A percentile compares a stretch with the other conserved stretches of the same genome.
Evolutionary conservation across 1,140 invertebrate genomes (phyloP).

Genomic region (Centruroides vittatus): DNA sequence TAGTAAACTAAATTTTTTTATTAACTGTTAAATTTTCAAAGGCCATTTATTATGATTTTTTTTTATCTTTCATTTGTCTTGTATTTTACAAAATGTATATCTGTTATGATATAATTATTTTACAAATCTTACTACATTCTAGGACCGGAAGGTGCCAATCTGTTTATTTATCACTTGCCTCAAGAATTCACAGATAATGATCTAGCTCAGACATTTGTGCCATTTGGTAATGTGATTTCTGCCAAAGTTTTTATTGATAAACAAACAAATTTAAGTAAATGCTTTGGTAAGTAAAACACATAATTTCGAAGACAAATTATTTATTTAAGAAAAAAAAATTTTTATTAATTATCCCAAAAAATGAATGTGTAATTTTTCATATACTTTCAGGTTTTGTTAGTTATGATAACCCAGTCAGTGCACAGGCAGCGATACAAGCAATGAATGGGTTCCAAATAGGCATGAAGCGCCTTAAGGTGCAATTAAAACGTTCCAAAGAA

Average conservation of each 20-base stretch:
- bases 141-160: constrained; percentile 88
- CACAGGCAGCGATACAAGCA: constrained; percentile 85
- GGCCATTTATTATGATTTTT: too few species aligned
- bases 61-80: too few species aligned
- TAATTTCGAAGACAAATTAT: too few species aligned
- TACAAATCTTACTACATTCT: too few species aligned
- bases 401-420: constrained; percentile 39
- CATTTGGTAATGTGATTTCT: constrained; percentile 92
- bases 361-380: too few species aligned
- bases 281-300: constrained; percentile 56
- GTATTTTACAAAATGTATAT: too few species aligned
- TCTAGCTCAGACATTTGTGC: constrained; percentile 82
- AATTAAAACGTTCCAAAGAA: too few species aligned
- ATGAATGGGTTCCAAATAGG: constrained; percentile 78
- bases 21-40: too few species aligned
- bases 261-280: constrained; percentile 95
- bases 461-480: constrained; percentile 26
- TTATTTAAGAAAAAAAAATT: too few species aligned
- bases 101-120: too few species aligned
- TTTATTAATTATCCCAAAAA: too few species aligned
- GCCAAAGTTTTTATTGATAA: constrained; percentile 99
- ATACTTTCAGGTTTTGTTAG: constrained; percentile 69
- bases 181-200: constrained; percentile 94
- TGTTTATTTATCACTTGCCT: constrained; percentile 98
- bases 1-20: too few species aligned